Percentiles rank a stretch among this genome's conserved stretches.
Conservation (phyloP, 2,888 invertebrate genomes). For the Byasa hedistus region DNA sequence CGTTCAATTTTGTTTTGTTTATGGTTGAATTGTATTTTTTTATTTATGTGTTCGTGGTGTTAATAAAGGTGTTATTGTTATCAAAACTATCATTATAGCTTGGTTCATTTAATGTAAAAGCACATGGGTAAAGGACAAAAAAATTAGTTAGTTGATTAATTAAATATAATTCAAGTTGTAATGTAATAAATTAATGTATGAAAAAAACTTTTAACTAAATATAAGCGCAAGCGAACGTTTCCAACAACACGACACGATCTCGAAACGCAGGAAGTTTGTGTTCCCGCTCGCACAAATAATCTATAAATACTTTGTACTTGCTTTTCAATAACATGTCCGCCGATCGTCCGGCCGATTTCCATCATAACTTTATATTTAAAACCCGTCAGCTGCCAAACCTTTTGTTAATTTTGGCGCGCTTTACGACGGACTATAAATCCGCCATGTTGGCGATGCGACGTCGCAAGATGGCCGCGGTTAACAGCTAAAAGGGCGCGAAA, state of each 20-base stretch:
- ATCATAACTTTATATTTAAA: constrained; percentile 70
- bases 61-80: no score
- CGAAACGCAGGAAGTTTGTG: constrained; percentile 31
- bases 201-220: constrained; percentile 2
- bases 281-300: constrained; percentile 20
- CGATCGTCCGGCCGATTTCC: constrained; percentile 50
- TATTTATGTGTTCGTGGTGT: no score
- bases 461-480: constrained; percentile 56
- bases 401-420: constrained; percentile 72
- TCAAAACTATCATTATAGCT: no score
- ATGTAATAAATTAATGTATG: no score
- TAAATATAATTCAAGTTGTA: neutral
- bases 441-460: constrained; percentile 60
- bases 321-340: constrained; percentile 40
- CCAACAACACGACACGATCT: constrained; percentile 5
- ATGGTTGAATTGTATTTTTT: no score
- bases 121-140: no score
- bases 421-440: constrained; percentile 63
- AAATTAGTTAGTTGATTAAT: no score
- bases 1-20: no score
- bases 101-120: no score
- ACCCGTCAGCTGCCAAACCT: constrained; percentile 68
- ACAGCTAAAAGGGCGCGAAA: constrained; percentile 58
- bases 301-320: constrained; percentile 42
- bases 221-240: neutral